Percentiles rank a stretch among this genome's conserved stretches.
Evolutionary conservation across 2,888 invertebrate species (phyloP).

Genomic region (Hypena proboscidalis): DNA sequence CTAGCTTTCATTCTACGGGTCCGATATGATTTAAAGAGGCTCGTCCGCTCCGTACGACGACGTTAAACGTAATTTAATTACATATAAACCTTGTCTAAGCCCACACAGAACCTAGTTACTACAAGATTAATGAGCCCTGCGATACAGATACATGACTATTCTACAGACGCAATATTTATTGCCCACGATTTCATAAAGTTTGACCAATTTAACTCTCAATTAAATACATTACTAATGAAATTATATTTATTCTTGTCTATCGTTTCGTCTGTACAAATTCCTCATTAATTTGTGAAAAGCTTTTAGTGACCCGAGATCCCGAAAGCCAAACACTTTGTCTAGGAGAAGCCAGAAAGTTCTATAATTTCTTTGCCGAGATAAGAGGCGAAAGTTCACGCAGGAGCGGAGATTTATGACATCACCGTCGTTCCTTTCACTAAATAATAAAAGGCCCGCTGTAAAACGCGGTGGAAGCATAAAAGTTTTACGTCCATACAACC

Average conservation of each 20-base stretch:
- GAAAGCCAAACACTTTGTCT: conserved; percentile 84
- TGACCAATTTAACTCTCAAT: conserved; percentile 37
- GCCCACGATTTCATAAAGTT: conserved; percentile 42
- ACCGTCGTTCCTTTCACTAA: conserved; percentile 84
- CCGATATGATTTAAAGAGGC: conserved; percentile 75
- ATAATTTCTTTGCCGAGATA: conserved; percentile 84
- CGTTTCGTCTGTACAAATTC: conserved; percentile 52
- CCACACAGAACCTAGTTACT: conserved; percentile 77
- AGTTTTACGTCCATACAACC: conserved; percentile 84
- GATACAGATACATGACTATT: conserved; percentile 56
- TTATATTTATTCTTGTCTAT: conserved; percentile 47
- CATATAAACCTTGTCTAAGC: conserved; percentile 71
- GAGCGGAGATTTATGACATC: conserved; percentile 85
- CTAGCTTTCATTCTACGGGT: conserved; percentile 53
- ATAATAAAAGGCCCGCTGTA: conserved; percentile 84
- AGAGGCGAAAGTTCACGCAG: conserved; percentile 85
- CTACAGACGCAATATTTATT: conserved; percentile 44
- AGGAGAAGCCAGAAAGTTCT: conserved; percentile 82
- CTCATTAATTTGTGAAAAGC: conserved; percentile 76
- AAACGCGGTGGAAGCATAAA: conserved; percentile 82
- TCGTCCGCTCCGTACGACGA: conserved; percentile 53
- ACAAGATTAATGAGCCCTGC: conserved; percentile 74
- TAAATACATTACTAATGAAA: conserved; percentile 35
- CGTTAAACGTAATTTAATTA: conserved; percentile 79
- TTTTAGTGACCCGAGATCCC: conserved; percentile 77